A percentile compares a stretch with the other conserved stretches of the same genome.
Conservation (phyloP, 2,888 invertebrate genomes). For the Lutraria lutraria region DNA sequence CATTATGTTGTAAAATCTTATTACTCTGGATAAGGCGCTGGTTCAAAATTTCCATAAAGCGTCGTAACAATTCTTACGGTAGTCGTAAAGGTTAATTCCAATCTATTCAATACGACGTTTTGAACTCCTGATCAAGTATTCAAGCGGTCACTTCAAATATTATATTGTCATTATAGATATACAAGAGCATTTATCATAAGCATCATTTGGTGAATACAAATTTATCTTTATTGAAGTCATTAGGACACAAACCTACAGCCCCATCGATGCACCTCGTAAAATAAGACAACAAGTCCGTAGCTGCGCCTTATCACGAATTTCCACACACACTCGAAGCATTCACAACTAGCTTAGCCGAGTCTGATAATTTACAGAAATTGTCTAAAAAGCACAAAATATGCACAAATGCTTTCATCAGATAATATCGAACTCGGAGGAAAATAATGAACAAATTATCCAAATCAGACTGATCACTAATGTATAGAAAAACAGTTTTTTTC, state of each 20-base stretch:
- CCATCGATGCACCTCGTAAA: background rate
- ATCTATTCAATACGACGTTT: background rate
- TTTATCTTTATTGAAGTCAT: background rate
- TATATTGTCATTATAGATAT: background rate
- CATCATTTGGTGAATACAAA: background rate
- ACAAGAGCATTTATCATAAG: background rate
- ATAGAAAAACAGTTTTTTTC: too few species aligned
- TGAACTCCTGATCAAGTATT: background rate
- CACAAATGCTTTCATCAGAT: too few species aligned
- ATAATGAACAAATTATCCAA: too few species aligned
- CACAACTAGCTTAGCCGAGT: too few species aligned
- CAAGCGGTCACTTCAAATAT: background rate
- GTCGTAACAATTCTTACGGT: background rate
- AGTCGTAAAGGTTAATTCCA: slow-evolving; percentile 10
- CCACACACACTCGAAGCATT: too few species aligned
- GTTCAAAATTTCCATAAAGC: slow-evolving; percentile 7
- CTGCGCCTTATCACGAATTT: too few species aligned
- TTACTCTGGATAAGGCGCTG: background rate
- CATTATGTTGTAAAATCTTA: background rate
- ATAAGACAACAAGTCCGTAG: too few species aligned
- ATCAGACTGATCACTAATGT: too few species aligned
- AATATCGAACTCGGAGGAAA: too few species aligned
- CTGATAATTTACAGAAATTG: too few species aligned
- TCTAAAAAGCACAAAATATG: too few species aligned
- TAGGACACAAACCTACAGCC: background rate